Evolutionary conservation across 2,113 vertebrate species (phyloP), one percentile per base, ranked within the genome.

Genomic region (Grammomys dolichurus): DNA sequence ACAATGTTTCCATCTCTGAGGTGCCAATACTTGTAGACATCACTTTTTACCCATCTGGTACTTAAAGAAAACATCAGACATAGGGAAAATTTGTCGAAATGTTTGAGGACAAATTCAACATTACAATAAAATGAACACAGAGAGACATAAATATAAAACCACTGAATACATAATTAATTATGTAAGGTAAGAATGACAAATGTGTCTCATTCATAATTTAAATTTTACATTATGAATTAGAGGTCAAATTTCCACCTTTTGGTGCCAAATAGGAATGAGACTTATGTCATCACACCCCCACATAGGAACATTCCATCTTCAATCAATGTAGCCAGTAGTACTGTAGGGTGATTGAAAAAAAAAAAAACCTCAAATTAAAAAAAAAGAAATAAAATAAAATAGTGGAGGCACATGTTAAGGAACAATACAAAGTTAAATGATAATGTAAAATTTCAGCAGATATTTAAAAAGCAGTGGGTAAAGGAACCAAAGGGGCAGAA

Each of bases 21-120:
- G 19, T 90, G 3, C n/a, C 17, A 88, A 70, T 1, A 7, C 81
- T 5, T 87, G 13, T 58, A 87, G n/a, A 85, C 17, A 43, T 46
- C 22, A 69, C 87, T 58, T 89, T 90, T 90, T 1, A 73, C 54
- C 46, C 84, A 56, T 88, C 56, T 92, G 31, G 1, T 87, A 85
- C 20, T 48, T 87, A 72, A 87, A n/a, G 51, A 13, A 81, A 76
- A 13, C 43, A 17, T 51, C 56, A 70, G 48, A 51, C 22, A 92
- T 78, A 86, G 7, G 24, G 28, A 63, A 77, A 88, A 60, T 40
- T 70, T 90, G 46, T 20, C 85, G 26, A 94, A 89, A 82, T 28
- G n/a, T 90, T 90, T 88, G n/a, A 92, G 17, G 8, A 70, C 81
- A 92, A n/a, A 48, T 58, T 70, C 20, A 91, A 87, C 63, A 88